Conservation (phyloP, 2,113 vertebrate species). For the Anoplopoma fimbria region DNA sequence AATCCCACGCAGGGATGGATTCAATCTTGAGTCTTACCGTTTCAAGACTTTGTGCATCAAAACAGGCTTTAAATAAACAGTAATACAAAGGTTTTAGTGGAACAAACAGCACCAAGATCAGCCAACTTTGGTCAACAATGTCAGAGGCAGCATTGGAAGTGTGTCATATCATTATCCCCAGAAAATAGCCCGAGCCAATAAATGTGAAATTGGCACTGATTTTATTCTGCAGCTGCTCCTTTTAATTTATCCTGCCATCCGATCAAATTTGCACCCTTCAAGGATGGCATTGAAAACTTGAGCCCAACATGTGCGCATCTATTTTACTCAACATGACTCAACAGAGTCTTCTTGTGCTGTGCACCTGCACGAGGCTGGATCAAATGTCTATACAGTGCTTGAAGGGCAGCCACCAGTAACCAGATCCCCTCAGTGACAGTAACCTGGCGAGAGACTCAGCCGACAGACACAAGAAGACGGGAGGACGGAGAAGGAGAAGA, state of each 20-base stretch:
- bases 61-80: background rate
- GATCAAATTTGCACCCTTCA: constrained; percentile 34
- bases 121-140: background rate
- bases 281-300: constrained; percentile 9
- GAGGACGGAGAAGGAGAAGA: constrained; percentile 28
- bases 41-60: background rate
- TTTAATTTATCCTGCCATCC: constrained; percentile 32
- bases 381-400: constrained; percentile 51
- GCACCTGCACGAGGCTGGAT: constrained; percentile 65
- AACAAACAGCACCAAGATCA: background rate
- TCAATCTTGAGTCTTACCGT: constrained; percentile 3
- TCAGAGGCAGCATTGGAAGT: background rate
- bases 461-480: constrained; percentile 24
- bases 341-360: constrained; percentile 44
- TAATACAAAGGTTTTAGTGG: background rate
- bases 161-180: constrained; percentile 16
- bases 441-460: constrained; percentile 39
- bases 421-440: constrained; percentile 55
- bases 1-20: constrained; percentile 1
- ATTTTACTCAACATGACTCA: constrained; percentile 55
- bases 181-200: constrained; percentile 17
- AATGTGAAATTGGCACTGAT: constrained; percentile 38
- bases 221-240: constrained; percentile 42
- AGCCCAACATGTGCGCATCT: constrained; percentile 24
- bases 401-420: constrained; percentile 63